Evolutionary conservation across 2,797 vertebrate genomes (phyloP), one percentile per base, ranked within the genome.

Genomic region (Urophycis tenuis): DNA sequence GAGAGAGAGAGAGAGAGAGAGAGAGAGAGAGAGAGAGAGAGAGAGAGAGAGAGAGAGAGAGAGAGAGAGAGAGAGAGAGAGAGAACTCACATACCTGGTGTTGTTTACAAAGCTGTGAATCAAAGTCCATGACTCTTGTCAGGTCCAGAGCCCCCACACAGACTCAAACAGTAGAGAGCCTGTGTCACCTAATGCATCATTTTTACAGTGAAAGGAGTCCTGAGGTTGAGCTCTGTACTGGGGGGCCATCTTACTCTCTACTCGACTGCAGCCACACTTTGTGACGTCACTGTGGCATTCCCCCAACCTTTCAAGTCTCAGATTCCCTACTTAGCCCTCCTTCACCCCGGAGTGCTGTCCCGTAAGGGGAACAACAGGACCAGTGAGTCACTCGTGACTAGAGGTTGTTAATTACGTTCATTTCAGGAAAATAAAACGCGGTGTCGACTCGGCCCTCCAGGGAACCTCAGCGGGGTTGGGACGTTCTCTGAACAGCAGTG

Each of bases 211-310:
- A n/a, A n/a, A 25, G 53, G 53, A n/a, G 53, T n/a, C 17, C 19
- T 64, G 31, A 36, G 72, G 19, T 29, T 3, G 74, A 70, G 77
- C 71, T 12, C 25, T 64, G 73, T 83, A 84, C 82, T 73, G 75
- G 67, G 81, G 30, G n/a, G 39, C 34, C 10, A 11, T 31, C n/a
- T 60, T 75, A 77, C 36, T 83, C 72, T 60, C 53, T n/a, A 22
- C n/a, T 22, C 5, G 5, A 22, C 9, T n/a, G 5, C 53, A n/a
- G 35, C 10, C 53, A 60, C 60, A 5, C 11, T 6, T 12, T 10
- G 80, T 87, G 89, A 90, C 85, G 82, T 90, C 88, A 90, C 74
- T 76, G 49, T 49, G 77, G 49, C 75, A 84, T 53, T 81, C 83
- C 77, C 78, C 32, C 78, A 81, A 33, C 19, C 31, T 32, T 17